These are phyloP conservation scores for Drosophila varians DNA, from an alignment of 1,140 invertebrate species.

Conservation along the genomic window DNA sequence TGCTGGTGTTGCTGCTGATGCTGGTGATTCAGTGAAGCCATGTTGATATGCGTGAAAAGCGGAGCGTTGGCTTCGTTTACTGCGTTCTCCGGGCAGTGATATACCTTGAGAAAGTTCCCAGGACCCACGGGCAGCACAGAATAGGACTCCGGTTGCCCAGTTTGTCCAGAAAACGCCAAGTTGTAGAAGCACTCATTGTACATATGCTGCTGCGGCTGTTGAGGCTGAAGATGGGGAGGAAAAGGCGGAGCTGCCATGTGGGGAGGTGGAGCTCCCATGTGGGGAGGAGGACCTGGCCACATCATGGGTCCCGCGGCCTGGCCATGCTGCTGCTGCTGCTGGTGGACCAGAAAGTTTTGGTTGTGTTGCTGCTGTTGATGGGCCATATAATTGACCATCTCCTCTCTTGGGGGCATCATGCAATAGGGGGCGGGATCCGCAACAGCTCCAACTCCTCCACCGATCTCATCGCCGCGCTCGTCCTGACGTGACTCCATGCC, in stretches of 20 bases:
- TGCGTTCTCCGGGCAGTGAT: constrained; percentile 72
- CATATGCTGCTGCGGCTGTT: constrained; percentile 51
- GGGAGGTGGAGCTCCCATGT: constrained; percentile 43
- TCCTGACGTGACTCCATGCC: constrained; percentile 69
- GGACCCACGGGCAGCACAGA: constrained; percentile 77
- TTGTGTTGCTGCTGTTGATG: constrained; percentile 63
- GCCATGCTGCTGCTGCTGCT: constrained; percentile 55
- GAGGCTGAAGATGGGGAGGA: constrained; percentile 51
- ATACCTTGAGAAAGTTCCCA: constrained; percentile 80
- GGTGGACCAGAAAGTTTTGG: constrained; percentile 49
- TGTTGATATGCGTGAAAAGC: constrained; percentile 70
- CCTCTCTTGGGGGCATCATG: constrained; percentile 46
- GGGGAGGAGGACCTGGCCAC: constrained; percentile 49
- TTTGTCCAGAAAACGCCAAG: constrained; percentile 49
- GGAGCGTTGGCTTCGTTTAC: constrained; percentile 48
- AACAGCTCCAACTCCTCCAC: constrained; percentile 32
- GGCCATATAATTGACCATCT: constrained; percentile 54
- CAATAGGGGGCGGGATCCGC: constrained; percentile 40
- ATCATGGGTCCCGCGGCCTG: constrained; percentile 50
- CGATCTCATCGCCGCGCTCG: constrained; percentile 51
- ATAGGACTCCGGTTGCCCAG: constrained; percentile 69
- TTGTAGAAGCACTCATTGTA: constrained; percentile 75
- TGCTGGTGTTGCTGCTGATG: constrained; percentile 29
- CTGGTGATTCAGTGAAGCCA: constrained; percentile 57
- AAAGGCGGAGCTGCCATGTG: constrained; percentile 55